Percentiles rank a stretch among this genome's conserved stretches.
Conservation (phyloP, 2,113 vertebrate genomes). For the Zingel zingel region DNA sequence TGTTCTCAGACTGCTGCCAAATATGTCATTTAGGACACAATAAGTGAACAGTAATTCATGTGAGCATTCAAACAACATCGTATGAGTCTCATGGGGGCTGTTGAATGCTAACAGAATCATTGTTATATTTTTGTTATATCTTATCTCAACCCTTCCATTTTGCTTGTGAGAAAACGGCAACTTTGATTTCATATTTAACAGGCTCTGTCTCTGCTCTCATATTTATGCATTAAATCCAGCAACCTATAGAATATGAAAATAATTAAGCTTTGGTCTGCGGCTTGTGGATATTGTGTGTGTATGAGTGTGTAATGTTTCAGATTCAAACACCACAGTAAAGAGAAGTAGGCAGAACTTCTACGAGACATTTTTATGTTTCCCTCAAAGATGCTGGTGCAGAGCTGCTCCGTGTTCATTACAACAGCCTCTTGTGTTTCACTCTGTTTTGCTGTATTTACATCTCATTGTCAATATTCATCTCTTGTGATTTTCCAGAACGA, state of each 20-base stretch:
- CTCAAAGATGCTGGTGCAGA: slow-evolving; percentile 40
- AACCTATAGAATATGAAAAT: slow-evolving; percentile 10
- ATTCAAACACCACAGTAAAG: slow-evolving; percentile 14
- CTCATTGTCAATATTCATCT: slow-evolving; percentile 39
- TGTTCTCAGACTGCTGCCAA: not conserved
- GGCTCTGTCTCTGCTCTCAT: not conserved
- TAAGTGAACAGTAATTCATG: not conserved
- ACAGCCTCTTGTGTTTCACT: slow-evolving; percentile 46
- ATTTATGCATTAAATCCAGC: slow-evolving; percentile 16
- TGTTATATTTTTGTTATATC: not conserved
- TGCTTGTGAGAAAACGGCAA: not conserved
- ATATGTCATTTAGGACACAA: not conserved
- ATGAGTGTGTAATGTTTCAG: slow-evolving; percentile 15
- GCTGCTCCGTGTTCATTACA: slow-evolving; percentile 45
- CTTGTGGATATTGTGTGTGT: slow-evolving; percentile 27
- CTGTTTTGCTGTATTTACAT: slow-evolving; percentile 55
- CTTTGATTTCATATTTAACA: not conserved
- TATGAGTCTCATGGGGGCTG: not conserved
- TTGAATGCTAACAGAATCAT: not conserved
- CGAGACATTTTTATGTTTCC: slow-evolving; percentile 45
- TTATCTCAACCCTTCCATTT: not conserved
- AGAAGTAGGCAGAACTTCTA: slow-evolving; percentile 24
- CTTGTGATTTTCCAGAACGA: slow-evolving; percentile 58
- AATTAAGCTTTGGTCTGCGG: slow-evolving; percentile 6
- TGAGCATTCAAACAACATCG: not conserved